Percentiles rank a stretch among this genome's conserved stretches.
Conservation (phyloP, 2,113 vertebrate species). For the Neogale vison region DNA sequence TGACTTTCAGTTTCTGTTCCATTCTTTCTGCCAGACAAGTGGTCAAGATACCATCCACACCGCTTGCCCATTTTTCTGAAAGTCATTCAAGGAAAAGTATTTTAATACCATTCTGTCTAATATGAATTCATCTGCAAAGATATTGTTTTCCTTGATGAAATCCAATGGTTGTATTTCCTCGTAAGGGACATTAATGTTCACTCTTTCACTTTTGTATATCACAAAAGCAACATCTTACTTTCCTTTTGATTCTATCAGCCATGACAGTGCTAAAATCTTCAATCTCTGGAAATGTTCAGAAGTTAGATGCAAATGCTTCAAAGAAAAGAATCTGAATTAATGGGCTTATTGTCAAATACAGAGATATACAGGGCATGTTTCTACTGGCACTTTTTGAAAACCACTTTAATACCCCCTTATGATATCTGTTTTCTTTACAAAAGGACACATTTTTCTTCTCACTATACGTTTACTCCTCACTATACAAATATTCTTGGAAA, state of each 20-base stretch:
- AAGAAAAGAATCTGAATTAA: neutral
- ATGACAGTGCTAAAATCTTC: neutral
- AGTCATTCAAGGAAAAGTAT: neutral
- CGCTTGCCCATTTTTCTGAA: neutral
- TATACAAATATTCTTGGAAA: neutral
- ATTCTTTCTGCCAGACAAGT: neutral
- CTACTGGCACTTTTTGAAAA: neutral
- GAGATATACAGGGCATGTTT: neutral
- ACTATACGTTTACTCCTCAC: neutral
- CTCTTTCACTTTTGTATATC: neutral
- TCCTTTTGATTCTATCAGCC: neutral
- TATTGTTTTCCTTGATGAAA: neutral
- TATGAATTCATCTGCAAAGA: neutral
- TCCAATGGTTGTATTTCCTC: neutral
- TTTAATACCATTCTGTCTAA: neutral
- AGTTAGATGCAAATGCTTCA: neutral
- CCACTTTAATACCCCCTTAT: neutral
- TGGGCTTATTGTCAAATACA: neutral
- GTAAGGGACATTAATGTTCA: neutral
- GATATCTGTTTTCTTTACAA: neutral
- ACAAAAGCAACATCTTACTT: neutral
- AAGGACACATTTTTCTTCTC: neutral
- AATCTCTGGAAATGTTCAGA: neutral
- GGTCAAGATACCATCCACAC: neutral
- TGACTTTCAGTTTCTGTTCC: neutral